These are phyloP conservation scores for Marisa cornuarietis DNA, from an alignment of 1,140 invertebrate genomes.

Conservation along the genomic window DNA sequence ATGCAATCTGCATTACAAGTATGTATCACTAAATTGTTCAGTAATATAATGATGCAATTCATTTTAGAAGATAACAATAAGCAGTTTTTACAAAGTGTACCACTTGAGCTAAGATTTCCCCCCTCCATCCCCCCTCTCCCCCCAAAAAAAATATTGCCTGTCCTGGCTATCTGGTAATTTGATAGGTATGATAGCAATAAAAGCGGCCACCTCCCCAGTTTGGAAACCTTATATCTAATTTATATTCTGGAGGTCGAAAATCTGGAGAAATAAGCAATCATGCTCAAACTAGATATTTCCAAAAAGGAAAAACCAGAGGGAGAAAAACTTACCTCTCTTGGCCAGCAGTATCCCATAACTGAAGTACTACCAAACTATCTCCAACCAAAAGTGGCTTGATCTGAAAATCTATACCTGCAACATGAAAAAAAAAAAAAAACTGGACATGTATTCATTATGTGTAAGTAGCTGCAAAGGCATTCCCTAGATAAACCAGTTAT, in stretches of 20 bases:
- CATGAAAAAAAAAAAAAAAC: constrained; percentile 20
- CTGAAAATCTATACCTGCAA: constrained; percentile 72
- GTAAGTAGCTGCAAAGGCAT: too few species aligned
- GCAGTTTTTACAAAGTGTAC: too few species aligned
- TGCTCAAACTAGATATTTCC: neutral
- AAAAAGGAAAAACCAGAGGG: neutral
- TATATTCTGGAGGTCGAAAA: too few species aligned
- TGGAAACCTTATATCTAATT: too few species aligned
- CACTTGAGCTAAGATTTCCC: too few species aligned
- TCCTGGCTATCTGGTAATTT: too few species aligned
- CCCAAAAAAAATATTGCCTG: too few species aligned
- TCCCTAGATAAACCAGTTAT: too few species aligned
- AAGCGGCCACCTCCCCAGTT: too few species aligned
- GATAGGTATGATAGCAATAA: too few species aligned
- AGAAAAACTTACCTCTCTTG: constrained; percentile 67
- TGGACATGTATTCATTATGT: neutral
- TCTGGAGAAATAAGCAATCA: neutral
- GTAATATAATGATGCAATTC: neutral
- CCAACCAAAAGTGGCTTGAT: constrained; percentile 68
- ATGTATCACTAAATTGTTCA: neutral
- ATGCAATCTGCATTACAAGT: neutral
- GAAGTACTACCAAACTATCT: constrained; percentile 68
- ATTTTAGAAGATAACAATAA: neutral
- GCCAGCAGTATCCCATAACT: constrained; percentile 74
- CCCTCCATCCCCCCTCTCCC: too few species aligned